phyloP scores from a whole-genome alignment of 2,797 vertebrate genomes.

The Cygnus olor region DNA sequence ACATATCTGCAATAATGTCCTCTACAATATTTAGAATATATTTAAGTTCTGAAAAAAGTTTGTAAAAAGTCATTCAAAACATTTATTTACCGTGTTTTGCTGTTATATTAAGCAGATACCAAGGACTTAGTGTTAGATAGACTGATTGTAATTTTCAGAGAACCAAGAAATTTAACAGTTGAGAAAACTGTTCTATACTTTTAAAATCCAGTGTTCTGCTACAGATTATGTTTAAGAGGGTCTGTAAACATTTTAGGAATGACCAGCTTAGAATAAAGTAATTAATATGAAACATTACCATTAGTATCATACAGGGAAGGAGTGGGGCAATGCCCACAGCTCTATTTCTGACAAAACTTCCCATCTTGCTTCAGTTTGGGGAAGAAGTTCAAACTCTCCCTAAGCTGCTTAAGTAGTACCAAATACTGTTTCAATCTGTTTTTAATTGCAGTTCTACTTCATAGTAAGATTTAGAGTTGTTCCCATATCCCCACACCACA shows the following conservation, averaged over 20 bases:
- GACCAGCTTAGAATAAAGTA: not conserved
- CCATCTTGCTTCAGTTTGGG: not conserved
- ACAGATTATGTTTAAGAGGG: not conserved
- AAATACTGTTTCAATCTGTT: not conserved
- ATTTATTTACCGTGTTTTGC: not conserved
- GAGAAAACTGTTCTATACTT: not conserved
- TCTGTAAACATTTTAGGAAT: not conserved
- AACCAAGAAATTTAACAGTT: not conserved
- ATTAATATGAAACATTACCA: fast-evolving
- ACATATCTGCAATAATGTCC: not conserved
- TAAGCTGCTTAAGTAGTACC: not conserved
- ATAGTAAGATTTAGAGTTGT: not conserved
- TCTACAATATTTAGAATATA: not conserved
- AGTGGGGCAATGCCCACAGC: not conserved
- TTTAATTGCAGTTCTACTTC: not conserved
- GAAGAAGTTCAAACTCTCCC: not conserved
- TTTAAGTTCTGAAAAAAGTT: not conserved
- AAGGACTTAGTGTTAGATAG: not conserved
- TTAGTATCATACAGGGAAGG: fast-evolving
- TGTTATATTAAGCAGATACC: not conserved
- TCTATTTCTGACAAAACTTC: not conserved
- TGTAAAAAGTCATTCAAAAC: not conserved
- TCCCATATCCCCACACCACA: not conserved
- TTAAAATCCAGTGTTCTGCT: not conserved
- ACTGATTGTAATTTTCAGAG: not conserved